These are phyloP conservation scores for Scleropages formosus DNA, from an alignment of 2,797 vertebrate species.

Conservation along the genomic window DNA sequence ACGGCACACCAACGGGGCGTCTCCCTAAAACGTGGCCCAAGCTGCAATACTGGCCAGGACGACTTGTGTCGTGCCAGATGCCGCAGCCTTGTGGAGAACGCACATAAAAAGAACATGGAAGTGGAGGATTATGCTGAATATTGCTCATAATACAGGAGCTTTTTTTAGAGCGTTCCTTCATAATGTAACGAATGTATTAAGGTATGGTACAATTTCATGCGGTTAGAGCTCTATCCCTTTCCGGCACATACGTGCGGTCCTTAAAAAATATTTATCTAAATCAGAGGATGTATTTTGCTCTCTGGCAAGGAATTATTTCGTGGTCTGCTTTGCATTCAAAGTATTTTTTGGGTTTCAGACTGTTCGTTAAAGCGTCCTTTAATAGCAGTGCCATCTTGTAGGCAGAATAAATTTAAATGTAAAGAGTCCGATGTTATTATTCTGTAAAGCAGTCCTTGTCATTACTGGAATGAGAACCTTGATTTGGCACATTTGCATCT, in stretches of 20 bases:
- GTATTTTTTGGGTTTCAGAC: background rate
- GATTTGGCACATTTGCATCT: background rate
- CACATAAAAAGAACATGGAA: constrained; percentile 44
- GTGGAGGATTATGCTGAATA: background rate
- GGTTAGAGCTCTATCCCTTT: background rate
- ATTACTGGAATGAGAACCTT: background rate
- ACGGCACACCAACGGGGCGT: constrained; percentile 25
- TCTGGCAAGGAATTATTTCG: background rate
- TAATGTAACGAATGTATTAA: too few species aligned
- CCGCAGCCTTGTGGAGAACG: background rate
- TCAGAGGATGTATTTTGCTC: background rate
- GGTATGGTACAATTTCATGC: background rate
- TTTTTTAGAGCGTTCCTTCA: too few species aligned
- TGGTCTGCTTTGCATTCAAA: background rate
- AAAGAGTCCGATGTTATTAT: background rate
- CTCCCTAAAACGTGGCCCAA: constrained; percentile 16
- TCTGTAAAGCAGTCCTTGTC: too few species aligned
- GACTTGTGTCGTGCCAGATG: constrained; percentile 22
- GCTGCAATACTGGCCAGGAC: constrained; percentile 32
- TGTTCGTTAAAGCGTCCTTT: too few species aligned
- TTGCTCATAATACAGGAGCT: background rate
- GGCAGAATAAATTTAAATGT: too few species aligned
- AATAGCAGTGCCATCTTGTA: too few species aligned
- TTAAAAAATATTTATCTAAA: too few species aligned
- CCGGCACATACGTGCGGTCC: too few species aligned